Conservation (phyloP, 2,888 invertebrate species). For the Prosopocoilus inquinatus region DNA sequence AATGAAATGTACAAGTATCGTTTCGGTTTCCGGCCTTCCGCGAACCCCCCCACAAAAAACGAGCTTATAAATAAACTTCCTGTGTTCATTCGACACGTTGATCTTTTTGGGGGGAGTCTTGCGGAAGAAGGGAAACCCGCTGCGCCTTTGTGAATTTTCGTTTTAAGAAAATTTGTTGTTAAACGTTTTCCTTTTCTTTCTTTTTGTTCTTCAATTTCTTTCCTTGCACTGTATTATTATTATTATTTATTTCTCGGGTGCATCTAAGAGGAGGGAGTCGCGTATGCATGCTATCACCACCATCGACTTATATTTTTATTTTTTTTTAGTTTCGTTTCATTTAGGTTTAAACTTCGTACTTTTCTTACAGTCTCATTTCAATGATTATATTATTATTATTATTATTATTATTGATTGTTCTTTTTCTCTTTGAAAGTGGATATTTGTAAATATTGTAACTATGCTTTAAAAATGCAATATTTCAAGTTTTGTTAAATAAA, state of each 20-base stretch:
- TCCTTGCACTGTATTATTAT: background rate
- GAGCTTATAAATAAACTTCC: too few relatives aligned
- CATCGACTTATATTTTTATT: background rate
- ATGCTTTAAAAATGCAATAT: constrained; percentile 14
- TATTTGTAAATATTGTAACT: constrained; percentile 13
- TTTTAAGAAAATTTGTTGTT: background rate
- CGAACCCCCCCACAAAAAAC: too few relatives aligned
- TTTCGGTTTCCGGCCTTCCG: background rate
- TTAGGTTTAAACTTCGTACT: background rate
- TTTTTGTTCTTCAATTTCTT: too few relatives aligned
- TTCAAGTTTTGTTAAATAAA: constrained; percentile 17
- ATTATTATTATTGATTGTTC: background rate
- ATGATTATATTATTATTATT: background rate
- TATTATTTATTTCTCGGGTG: background rate
- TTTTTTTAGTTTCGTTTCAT: background rate
- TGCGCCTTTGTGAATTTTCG: background rate
- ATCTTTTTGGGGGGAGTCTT: too few relatives aligned
- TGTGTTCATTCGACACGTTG: too few relatives aligned
- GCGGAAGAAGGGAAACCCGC: background rate
- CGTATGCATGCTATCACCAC: too few relatives aligned
- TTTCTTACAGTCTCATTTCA: background rate
- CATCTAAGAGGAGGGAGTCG: too few relatives aligned
- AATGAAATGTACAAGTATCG: constrained; percentile 3
- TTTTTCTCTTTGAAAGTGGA: background rate
- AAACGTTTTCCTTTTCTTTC: background rate